These are phyloP conservation scores for Cephus runcator DNA, from an alignment of 2,888 invertebrate species.

Conservation along the genomic window DNA sequence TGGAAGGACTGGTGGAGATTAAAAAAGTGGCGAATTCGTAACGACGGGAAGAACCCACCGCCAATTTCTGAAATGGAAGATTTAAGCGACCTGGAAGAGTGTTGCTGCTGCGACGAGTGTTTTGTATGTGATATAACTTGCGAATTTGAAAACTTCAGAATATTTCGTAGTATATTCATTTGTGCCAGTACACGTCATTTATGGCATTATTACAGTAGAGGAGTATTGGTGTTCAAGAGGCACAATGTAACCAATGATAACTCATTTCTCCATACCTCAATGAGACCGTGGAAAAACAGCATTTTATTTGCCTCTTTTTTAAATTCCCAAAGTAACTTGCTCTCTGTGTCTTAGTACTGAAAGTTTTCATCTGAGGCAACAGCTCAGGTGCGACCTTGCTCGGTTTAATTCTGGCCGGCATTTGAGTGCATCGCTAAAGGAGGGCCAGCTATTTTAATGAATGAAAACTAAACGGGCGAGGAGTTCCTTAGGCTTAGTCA, in stretches of 20 bases:
- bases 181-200: background rate
- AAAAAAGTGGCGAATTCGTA: conserved; percentile 72
- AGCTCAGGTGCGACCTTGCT: background rate
- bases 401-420: background rate
- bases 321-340: background rate
- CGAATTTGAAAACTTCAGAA: background rate
- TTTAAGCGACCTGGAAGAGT: conserved; percentile 64
- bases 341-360: background rate
- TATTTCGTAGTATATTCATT: background rate
- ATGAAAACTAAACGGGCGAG: background rate
- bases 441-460: background rate
- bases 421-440: background rate
- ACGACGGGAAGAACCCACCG: conserved; percentile 34
- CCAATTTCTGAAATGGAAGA: conserved; percentile 64
- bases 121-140: conserved; percentile 68
- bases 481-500: background rate
- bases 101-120: conserved; percentile 84
- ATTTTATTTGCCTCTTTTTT: background rate
- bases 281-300: background rate
- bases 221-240: background rate
- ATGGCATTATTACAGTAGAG: background rate
- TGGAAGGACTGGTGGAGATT: conserved; percentile 85
- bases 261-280: background rate
- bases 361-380: background rate
- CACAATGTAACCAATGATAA: background rate